Conservation (phyloP, 2,113 vertebrate genomes). For the Collichthys lucidus region DNA sequence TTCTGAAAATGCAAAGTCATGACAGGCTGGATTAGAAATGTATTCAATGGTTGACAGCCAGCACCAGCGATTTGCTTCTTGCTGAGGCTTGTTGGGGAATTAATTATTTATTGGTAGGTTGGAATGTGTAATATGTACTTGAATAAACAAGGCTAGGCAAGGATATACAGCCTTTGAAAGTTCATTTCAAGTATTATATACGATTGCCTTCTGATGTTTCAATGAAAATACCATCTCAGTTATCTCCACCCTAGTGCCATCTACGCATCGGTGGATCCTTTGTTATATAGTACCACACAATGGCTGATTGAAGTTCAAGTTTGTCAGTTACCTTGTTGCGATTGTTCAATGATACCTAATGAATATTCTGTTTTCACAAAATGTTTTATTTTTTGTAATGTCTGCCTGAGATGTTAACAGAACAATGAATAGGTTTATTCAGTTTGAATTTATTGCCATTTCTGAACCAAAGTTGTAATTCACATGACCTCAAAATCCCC, state of each 20-base stretch:
- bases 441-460: background rate
- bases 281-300: constrained; percentile 1
- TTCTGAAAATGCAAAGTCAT: too few species aligned
- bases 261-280: background rate
- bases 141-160: background rate
- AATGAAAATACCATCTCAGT: background rate
- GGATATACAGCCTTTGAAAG: background rate
- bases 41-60: background rate
- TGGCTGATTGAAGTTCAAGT: background rate
- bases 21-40: background rate
- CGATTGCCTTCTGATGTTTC: background rate
- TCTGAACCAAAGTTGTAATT: background rate
- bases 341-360: background rate
- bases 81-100: background rate
- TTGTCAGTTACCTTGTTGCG: background rate
- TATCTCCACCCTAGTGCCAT: background rate
- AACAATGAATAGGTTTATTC: background rate
- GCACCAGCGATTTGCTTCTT: background rate
- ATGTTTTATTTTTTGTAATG: background rate
- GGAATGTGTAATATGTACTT: background rate
- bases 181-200: background rate
- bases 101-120: background rate
- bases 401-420: background rate
- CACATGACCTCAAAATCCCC: background rate
- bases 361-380: background rate